These are phyloP conservation scores for Valencia hispanica DNA, from an alignment of 2,797 vertebrate species.

Conservation along the genomic window DNA sequence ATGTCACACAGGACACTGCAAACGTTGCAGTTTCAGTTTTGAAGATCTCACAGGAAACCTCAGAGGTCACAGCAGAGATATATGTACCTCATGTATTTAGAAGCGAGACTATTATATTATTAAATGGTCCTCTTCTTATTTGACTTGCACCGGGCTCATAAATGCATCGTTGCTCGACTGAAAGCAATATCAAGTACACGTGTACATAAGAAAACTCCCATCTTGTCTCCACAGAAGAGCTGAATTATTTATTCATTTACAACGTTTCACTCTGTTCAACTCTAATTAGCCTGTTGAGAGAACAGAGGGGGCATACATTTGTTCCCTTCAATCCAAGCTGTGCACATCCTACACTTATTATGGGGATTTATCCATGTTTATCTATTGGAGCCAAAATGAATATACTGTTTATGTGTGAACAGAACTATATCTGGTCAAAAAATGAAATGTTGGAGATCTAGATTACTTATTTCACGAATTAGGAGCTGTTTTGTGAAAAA, in stretches of 20 bases:
- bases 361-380: neutral
- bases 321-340: neutral
- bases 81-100: neutral
- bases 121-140: neutral
- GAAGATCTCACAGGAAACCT: neutral
- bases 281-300: conserved; percentile 3
- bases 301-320: neutral
- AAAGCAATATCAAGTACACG: conserved; percentile 9
- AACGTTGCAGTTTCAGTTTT: neutral
- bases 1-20: neutral
- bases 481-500: neutral
- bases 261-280: conserved; percentile 2
- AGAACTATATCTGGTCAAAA: neutral
- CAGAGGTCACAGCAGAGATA: neutral
- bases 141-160: neutral
- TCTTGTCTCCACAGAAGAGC: neutral
- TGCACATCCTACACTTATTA: neutral
- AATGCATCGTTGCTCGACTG: neutral
- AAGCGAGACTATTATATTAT: neutral
- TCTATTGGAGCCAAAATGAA: neutral
- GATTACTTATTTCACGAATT: neutral
- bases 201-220: neutral
- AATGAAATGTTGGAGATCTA: too few relatives aligned
- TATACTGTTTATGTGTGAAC: neutral
- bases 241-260: conserved; percentile 15